Base-by-base conservation (phyloP, 2,888 invertebrate genomes). In the Meteorus colon region DNA sequence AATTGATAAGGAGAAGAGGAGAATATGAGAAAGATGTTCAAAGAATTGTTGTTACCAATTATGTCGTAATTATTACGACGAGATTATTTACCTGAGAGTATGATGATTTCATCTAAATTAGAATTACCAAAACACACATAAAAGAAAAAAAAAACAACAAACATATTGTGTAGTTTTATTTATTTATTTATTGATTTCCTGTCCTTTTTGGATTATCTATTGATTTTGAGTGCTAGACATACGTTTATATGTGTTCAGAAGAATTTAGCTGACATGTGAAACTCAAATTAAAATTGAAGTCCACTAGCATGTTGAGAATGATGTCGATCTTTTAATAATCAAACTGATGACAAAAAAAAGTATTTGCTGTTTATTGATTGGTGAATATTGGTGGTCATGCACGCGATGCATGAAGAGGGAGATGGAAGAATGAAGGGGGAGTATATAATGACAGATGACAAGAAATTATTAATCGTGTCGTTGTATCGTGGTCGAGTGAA, bases 81-180 rank as follows among this genome's bases (percentile, higher is more conserved):
- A 27, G 59, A 74, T 19, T 59, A 68, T 70, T 41, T 34, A 70
- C 37, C 67, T 60, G 65, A 65, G 62, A 69, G 10, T 19, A 55
- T 55, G 16, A 75, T 41, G 24, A 72, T 37, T n/a, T n/a, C 66
- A 63, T 65, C 19, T 37, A 71, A 75, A 75, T 59, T 77, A 79
- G 73, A 72, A 71, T 78, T 76, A 77, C 66, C 68, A 73, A 77
- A 77, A 71, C 29, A 41, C 19, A 27, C 0, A 19, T 55, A 72
- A 27, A 27, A 59, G 37, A 37, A 59, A 59, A 59, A 37, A 59
- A 51, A 67, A 60, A 31, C 29, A 34, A 67, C 75, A 70, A 80
- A 55, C 65, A 79, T 55, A 77, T 75, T 60, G 78, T 74, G 76
- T 75, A 72, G 76, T 75, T 78, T 79, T 75, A 12, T 65, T 41